Percentiles rank a stretch among this genome's conserved stretches.
phyloP scores from a whole-genome alignment of 2,888 invertebrate genomes.

The Chloromyia formosa region DNA sequence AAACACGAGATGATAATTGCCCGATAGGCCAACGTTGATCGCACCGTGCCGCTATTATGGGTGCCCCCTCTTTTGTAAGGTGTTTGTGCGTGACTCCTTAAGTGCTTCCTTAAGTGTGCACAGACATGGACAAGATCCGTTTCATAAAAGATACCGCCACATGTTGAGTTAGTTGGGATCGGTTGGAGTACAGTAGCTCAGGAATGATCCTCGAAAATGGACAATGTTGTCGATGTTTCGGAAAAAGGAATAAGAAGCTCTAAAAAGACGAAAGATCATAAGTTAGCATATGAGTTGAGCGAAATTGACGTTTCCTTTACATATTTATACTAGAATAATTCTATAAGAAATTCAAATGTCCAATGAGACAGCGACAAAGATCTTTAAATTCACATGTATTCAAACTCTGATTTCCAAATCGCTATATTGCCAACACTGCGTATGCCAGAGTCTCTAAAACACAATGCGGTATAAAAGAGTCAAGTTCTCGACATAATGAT shows the following conservation, averaged over 20 bases:
- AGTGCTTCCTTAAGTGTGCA: conserved; percentile 43
- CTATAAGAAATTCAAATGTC: too few relatives aligned
- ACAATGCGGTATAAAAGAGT: too few relatives aligned
- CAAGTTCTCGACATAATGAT: conserved; percentile 35
- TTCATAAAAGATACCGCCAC: conserved; percentile 49
- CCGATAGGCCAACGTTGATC: conserved; percentile 47
- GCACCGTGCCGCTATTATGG: conserved; percentile 16
- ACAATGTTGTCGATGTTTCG: conserved; percentile 13
- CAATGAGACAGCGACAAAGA: too few relatives aligned
- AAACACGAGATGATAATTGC: conserved; percentile 51
- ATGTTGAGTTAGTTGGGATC: background rate
- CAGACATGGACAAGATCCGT: conserved; percentile 46
- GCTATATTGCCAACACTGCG: too few relatives aligned
- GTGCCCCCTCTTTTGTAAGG: conserved; percentile 24
- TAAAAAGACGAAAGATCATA: too few relatives aligned
- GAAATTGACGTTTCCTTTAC: too few relatives aligned
- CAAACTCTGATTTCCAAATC: too few relatives aligned
- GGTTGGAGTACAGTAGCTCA: conserved; percentile 33
- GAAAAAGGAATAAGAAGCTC: too few relatives aligned
- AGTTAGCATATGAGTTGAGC: too few relatives aligned
- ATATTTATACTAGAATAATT: too few relatives aligned
- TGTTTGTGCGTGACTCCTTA: conserved; percentile 42
- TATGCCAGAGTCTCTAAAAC: background rate
- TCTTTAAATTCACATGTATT: too few relatives aligned
- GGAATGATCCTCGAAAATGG: conserved; percentile 31